phyloP scores from a whole-genome alignment of 2,888 invertebrate species.

The Sepioteuthis lessoniana region DNA sequence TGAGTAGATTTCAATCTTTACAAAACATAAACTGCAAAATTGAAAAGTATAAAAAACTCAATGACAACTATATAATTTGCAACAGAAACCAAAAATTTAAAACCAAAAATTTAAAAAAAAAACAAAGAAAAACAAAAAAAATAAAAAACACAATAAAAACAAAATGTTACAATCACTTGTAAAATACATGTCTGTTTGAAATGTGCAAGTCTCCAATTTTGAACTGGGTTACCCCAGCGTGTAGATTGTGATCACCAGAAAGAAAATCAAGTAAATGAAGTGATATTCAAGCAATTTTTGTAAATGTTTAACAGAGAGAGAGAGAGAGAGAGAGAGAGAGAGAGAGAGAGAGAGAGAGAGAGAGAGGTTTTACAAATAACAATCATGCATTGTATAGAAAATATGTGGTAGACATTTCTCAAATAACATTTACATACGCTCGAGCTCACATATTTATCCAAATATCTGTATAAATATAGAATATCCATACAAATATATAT shows the following conservation, averaged over 20 bases:
- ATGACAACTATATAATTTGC: not conserved
- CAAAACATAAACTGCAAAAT: not conserved
- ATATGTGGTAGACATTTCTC: not conserved
- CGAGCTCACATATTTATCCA: not conserved
- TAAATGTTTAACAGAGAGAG: too few relatives aligned
- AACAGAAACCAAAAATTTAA: not conserved
- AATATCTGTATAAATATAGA: not conserved
- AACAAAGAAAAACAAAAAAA: not conserved
- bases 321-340: not conserved
- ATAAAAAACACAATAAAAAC: not conserved
- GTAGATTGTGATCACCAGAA: not conserved
- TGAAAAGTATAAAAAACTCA: not conserved
- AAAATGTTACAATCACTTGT: not conserved
- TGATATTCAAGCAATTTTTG: too few relatives aligned
- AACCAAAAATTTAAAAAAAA: too few relatives aligned
- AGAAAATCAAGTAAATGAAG: too few relatives aligned
- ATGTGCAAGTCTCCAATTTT: not conserved
- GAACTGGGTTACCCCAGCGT: not conserved
- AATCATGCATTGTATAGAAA: not conserved
- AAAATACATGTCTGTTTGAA: not conserved
- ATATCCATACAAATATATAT: not conserved
- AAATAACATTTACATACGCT: constrained; percentile 24
- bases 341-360: not conserved
- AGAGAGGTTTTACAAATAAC: not conserved
- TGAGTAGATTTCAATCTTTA: not conserved